Base-by-base conservation (phyloP, 2,113 vertebrate species). In the Myotis lucifugus region DNA sequence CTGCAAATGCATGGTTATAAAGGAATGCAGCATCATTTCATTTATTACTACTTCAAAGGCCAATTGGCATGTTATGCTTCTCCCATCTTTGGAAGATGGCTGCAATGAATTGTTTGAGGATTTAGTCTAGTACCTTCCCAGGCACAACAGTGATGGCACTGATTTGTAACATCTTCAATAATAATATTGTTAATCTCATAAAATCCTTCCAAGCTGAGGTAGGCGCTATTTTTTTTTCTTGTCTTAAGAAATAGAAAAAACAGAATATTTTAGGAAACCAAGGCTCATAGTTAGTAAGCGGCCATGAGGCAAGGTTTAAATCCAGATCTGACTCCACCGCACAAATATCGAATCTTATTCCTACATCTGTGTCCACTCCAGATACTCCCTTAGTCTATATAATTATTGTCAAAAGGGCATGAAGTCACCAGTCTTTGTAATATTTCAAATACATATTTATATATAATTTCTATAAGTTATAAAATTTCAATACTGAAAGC, bases 161-260 rank as follows among this genome's bases (percentile, higher is more conserved):
- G 21, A 83, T 42, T 61, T 85, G 32, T 48, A 92, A 85, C 13
- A 59, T 50, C 34, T 42, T 29, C 8, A 54, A 73, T 2, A 34
- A 82, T 29, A 74, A 76, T 32, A 64, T 9, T 27, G 18, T 56
- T 89, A 19, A 25, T 64, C 34, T 89, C 50, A 90, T 52, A 23
- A 42, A 82, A 59, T 78, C 23, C 37, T 81, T 52, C 61, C 46
- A 83, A 90, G 40, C n/a, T 70, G 70, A 83, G 61, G 56, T 18
- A 69, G 52, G 46, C 48, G n/a, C 9, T 67, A 8, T 46, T 72
- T 78, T n/a, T 78, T n/a, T 85, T n/a, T 46, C 19, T 32, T 4
- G 13, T 46, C 42, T 90, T 76, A 90, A 46, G 84, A 95, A 74
- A 74, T 0, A 91, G 92, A 67, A 88, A 88, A 81, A 91, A 46